Evolutionary conservation across 2,113 vertebrate species (phyloP).

Genomic region (Periophthalmodon schlosseri): DNA sequence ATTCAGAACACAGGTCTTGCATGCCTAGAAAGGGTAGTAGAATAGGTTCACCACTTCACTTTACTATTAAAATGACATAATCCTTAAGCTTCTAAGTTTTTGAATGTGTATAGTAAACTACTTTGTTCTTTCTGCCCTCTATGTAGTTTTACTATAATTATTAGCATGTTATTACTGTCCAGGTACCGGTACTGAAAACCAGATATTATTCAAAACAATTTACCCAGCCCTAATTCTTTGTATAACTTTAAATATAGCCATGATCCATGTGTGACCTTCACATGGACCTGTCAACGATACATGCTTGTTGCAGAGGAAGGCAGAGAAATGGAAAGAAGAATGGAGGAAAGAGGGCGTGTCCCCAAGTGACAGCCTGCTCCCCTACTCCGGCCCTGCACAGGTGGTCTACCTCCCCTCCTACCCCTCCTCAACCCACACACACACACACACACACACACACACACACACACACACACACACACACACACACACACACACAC

Average conservation of each 20-base stretch:
- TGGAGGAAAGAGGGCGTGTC: conserved; percentile 63
- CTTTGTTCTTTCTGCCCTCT: not conserved
- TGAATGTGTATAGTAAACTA: not conserved
- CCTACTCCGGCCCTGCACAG: conserved; percentile 67
- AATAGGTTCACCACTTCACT: not conserved
- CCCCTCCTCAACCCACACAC: too few species aligned
- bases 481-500: too few species aligned
- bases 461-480: too few species aligned
- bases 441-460: too few species aligned
- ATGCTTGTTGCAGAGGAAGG: conserved; percentile 65
- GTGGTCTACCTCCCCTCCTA: conserved; percentile 77
- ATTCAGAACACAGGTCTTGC: conserved; percentile 45
- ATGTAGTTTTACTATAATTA: not conserved
- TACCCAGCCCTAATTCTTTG: not conserved
- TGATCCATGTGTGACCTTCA: conserved; percentile 70
- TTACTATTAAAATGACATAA: not conserved
- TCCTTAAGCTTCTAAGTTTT: not conserved
- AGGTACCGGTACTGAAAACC: too few species aligned
- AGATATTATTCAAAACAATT: not conserved
- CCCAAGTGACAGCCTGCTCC: conserved; percentile 66
- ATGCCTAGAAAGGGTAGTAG: not conserved
- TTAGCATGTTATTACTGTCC: not conserved
- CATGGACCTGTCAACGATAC: conserved; percentile 63
- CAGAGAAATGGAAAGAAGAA: conserved; percentile 37
- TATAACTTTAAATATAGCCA: conserved; percentile 47